Base-by-base conservation (phyloP, 2,113 vertebrate species). In the Neolamprologus sp. region DNA sequence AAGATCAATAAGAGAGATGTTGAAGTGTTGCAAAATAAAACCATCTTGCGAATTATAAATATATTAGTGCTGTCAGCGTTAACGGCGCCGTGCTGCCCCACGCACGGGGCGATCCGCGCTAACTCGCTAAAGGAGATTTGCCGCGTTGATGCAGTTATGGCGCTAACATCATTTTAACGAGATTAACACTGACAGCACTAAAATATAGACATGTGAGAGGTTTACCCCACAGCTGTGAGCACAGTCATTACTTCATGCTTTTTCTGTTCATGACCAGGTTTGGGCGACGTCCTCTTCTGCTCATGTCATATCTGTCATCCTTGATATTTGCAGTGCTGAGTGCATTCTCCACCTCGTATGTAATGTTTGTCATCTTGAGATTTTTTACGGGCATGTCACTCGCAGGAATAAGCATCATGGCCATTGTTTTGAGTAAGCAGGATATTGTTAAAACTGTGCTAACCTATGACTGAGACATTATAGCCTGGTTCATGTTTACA, bases 371-470 rank as follows among this genome's bases (percentile, higher is more conserved):
- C 49, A 85, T 93, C 63, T 94, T 96, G 88, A 95, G 96, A 45
- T 96, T 96, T 82, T 94, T 97, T 13, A 96, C 95, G 2, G 96
- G 96, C 86, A 89, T 96, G 82, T 87, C 92, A 10, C 88, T 96
- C 2, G 80, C 96, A 19, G 97, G 96, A 75, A 96, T 97, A 81
- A 95, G 88, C 58, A 96, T 96, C 13, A 95, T 97, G 51, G 87
- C 93, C 8, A 49, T 93, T 60, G 95, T 94, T 82, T 88, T 97
- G 45, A 95, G 96, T 97, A 88, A 92, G 95, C 58, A 30, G 5
- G 13, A 19, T 73, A 8, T 58, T 21, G 21, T 5, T 47, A 10
- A 80, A 47, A 40, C 13, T 21, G 14, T 4, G 4, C 5, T 53
- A 51, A 37, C 5, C 16, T 23, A 40, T 45, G 13, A 78, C 45